Evolutionary conservation across 2,797 vertebrate species (phyloP).

Genomic region (Xyrichtys novacula): DNA sequence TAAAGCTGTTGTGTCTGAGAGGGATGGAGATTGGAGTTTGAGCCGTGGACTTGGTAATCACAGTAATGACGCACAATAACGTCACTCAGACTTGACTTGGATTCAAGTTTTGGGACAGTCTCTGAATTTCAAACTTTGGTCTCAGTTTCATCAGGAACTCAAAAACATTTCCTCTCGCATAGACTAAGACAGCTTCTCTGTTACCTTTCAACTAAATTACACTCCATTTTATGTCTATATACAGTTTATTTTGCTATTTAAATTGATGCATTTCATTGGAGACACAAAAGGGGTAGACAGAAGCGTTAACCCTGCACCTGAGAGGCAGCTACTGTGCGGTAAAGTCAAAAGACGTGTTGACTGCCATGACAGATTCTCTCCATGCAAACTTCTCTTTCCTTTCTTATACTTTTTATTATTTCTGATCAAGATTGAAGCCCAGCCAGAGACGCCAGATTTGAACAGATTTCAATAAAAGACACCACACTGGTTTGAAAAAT

Average conservation of each 20-base stretch:
- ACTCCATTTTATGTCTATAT: too few species aligned
- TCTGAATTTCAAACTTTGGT: too few species aligned
- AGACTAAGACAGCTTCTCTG: too few species aligned
- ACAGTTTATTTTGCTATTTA: background rate
- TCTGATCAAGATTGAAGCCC: background rate
- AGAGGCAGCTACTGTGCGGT: background rate
- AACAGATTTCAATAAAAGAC: background rate
- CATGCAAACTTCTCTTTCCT: background rate
- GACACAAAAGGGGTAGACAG: constrained; percentile 7
- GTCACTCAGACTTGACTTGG: too few species aligned
- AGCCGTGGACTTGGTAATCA: too few species aligned
- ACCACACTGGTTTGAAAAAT: constrained; percentile 1
- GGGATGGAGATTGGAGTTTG: too few species aligned
- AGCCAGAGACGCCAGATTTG: background rate
- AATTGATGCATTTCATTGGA: constrained; percentile 26
- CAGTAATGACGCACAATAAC: too few species aligned
- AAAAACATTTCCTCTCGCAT: too few species aligned
- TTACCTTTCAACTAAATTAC: too few species aligned
- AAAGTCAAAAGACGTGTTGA: constrained; percentile 11
- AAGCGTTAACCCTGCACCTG: background rate
- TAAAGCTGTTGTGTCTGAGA: too few species aligned
- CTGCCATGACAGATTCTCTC: constrained; percentile 8
- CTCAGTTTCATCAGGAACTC: too few species aligned
- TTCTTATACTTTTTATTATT: background rate
- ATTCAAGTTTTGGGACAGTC: too few species aligned